Base-by-base conservation (phyloP, 2,888 invertebrate genomes). In the Penaeus monodon region DNA sequence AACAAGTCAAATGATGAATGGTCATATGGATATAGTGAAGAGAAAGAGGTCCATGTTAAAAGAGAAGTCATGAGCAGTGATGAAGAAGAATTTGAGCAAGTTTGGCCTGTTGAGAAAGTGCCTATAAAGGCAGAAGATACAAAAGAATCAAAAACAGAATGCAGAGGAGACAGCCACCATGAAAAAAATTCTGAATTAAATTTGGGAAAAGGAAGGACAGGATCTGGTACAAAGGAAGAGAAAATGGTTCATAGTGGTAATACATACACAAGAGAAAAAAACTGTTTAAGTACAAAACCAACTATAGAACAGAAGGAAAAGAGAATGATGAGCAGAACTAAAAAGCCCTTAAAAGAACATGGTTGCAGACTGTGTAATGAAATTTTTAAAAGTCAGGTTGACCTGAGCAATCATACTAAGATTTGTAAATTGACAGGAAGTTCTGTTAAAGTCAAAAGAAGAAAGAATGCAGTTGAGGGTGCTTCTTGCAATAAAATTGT, bases 1-100 rank as follows among this genome's bases (percentile, higher is more conserved):
- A 73, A 64, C 7, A 85, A 65, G 66, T 24, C 24, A 44, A 80
- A 85, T 64, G 73, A 73, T 8, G 64, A 64, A 29, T 78, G 63
- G 22, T 24, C 78, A 20, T 64, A 57, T 2, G 63, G 78, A 2
- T 63, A 78, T 22, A 44, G 24, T 57, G 33, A 17, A 22, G 33
- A 33, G 29, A 38, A 64, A 33, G 78, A 65, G 65, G 49, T 12
- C 22, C 24, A 44, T n/a, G 12, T 79, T 24, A n/a, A 49, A 66
- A 44, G 49, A 44, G 27, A 24, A 66, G 6, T 27, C 33, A 4
- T 65, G 44, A 33, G 44, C 10, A 74, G 44, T 12, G 74, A 57
- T 20, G 57, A 57, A 57, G 57, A 57, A 57, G 57, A 57, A 2
- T 57, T 57, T 20, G 57, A 57, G 57, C 17, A 57, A 57, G 14